Conservation (phyloP, 2,888 invertebrate species). For the Lasioglossum oenotherae region DNA sequence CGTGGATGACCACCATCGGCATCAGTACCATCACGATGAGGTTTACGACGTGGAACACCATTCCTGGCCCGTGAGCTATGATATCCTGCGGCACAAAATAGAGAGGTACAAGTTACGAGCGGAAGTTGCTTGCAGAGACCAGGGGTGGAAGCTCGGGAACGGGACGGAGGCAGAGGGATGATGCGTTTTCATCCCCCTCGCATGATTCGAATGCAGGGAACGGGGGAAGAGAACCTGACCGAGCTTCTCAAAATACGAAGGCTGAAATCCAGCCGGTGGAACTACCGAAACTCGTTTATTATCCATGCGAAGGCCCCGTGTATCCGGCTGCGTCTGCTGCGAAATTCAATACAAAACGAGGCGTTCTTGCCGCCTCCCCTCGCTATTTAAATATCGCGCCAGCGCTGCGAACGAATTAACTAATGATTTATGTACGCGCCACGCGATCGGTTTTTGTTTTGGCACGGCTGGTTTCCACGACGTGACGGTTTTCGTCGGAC, state of each 20-base stretch:
- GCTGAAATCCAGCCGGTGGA: conserved; percentile 51
- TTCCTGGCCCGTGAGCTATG: conserved; percentile 89
- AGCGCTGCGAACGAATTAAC: conserved; percentile 6
- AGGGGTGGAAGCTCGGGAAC: conserved; percentile 22
- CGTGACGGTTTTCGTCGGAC: background rate
- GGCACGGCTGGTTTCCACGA: background rate
- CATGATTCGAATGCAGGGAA: background rate
- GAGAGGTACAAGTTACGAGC: conserved; percentile 71
- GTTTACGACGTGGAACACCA: conserved; percentile 91
- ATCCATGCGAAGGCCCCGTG: conserved; percentile 36
- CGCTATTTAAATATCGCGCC: conserved; percentile 49
- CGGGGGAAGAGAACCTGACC: conserved; percentile 5
- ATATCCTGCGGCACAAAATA: conserved; percentile 87
- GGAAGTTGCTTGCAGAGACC: conserved; percentile 59
- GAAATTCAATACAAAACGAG: conserved; percentile 47
- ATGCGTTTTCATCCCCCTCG: background rate
- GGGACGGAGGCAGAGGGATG: conserved; percentile 4
- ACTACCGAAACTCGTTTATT: conserved; percentile 62
- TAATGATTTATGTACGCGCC: background rate
- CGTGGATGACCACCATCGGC: conserved; percentile 92
- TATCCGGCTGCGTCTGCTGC: conserved; percentile 35
- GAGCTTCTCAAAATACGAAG: conserved; percentile 61
- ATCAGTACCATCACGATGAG: conserved; percentile 90
- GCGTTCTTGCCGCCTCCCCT: conserved; percentile 21
- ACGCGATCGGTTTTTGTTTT: background rate